A percentile compares a stretch with the other conserved stretches of the same genome.
Conservation (phyloP, 2,888 invertebrate genomes). For the Cacoxenus indagator region DNA sequence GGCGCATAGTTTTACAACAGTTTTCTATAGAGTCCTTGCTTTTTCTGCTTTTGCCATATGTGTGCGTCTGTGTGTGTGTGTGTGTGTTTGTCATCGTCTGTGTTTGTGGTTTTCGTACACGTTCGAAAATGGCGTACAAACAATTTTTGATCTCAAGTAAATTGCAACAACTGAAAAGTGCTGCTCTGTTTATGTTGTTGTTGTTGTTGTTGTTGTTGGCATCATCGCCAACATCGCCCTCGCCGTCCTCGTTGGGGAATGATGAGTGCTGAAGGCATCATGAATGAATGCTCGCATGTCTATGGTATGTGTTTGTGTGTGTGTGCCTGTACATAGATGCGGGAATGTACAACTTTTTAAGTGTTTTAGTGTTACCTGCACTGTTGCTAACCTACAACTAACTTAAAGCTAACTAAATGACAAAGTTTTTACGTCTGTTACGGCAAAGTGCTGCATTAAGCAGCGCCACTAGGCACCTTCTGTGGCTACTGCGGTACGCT, state of each 20-base stretch:
- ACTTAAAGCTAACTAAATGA: slow-evolving; percentile 57
- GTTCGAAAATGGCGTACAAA: slow-evolving; percentile 41
- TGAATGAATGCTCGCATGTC: background rate
- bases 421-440: slow-evolving; percentile 22
- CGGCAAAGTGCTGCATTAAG: too few species aligned
- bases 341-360: slow-evolving; percentile 48
- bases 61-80: slow-evolving; percentile 1
- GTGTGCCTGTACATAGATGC: too few species aligned
- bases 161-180: slow-evolving; percentile 46
- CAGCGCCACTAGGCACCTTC: too few species aligned
- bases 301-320: slow-evolving; percentile 9
- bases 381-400: slow-evolving; percentile 59
- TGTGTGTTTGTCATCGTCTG: too few species aligned
- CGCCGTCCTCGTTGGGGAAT: background rate
- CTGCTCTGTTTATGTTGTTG: background rate
- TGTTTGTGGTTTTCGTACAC: slow-evolving; percentile 39
- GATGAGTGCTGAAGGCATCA: background rate
- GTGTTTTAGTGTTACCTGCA: slow-evolving; percentile 57
- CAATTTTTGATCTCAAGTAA: slow-evolving; percentile 58
- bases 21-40: too few species aligned
- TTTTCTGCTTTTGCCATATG: too few species aligned
- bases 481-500: too few species aligned
- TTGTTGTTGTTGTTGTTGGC: too few species aligned
- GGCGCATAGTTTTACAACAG: too few species aligned
- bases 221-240: too few species aligned